These are phyloP conservation scores for Drosophila ohnishii DNA, from an alignment of 1,140 invertebrate genomes.

Conservation along the genomic window DNA sequence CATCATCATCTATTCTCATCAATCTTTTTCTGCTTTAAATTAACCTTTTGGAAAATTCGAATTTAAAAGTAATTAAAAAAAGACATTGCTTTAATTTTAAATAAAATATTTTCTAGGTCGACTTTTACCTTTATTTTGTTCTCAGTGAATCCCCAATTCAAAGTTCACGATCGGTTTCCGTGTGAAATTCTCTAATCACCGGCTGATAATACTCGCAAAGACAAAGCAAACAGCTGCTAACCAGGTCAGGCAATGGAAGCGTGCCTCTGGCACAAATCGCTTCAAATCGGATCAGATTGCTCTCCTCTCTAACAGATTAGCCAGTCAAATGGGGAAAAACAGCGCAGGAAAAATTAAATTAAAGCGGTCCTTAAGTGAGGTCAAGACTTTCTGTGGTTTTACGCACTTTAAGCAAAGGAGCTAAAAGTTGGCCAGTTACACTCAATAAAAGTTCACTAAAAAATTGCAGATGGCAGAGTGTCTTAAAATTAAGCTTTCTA, in stretches of 20 bases:
- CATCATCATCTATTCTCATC: background rate
- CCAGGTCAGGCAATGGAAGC: constrained; percentile 55
- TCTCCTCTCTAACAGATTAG: constrained; percentile 13
- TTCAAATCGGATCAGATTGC: constrained; percentile 19
- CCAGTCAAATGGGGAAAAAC: background rate
- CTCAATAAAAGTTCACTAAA: background rate
- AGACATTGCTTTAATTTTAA: background rate
- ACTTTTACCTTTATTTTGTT: background rate
- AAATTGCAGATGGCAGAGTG: background rate
- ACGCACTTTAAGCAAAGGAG: background rate
- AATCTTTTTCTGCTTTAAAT: too few species aligned
- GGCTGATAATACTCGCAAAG: constrained; percentile 49
- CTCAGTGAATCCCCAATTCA: constrained; percentile 20
- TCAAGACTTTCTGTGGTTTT: constrained; percentile 19
- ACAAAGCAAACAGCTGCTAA: constrained; percentile 44
- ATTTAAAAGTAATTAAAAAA: background rate
- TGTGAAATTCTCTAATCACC: constrained; percentile 74
- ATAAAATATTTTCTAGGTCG: background rate
- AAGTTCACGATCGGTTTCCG: constrained; percentile 70
- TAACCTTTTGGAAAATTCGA: too few species aligned
- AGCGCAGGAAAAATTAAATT: constrained; percentile 5
- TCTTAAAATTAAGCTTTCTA: background rate
- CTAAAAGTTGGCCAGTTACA: constrained; percentile 1
- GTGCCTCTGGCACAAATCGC: constrained; percentile 59
- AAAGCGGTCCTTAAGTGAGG: constrained; percentile 11